These are phyloP conservation scores for Batillaria attramentaria DNA, from an alignment of 1,140 invertebrate genomes.

Conservation along the genomic window DNA sequence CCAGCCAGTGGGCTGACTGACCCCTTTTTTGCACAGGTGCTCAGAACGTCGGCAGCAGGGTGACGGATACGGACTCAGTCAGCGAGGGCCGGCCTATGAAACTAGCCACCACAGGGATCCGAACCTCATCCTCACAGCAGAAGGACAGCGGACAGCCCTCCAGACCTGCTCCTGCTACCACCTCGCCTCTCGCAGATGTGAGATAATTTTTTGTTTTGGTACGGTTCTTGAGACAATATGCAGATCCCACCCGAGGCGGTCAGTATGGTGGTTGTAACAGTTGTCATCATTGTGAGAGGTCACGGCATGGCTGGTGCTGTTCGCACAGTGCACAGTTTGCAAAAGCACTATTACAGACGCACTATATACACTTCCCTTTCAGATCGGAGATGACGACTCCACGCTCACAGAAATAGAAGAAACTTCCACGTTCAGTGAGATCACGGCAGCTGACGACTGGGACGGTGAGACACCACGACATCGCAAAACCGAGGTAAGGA, in stretches of 20 bases:
- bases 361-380: conserved; percentile 12
- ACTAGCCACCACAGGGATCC: not conserved
- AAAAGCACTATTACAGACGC: no score
- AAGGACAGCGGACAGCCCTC: no score
- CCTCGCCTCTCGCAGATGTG: no score
- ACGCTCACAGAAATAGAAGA: conserved; percentile 59
- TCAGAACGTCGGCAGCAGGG: not conserved
- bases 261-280: no score
- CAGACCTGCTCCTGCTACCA: no score
- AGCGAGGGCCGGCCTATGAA: not conserved
- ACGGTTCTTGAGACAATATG: no score
- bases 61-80: conserved; percentile 14
- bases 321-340: no score
- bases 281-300: no score
- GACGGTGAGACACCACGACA: not conserved
- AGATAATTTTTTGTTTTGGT: no score
- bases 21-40: not conserved
- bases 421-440: conserved; percentile 63
- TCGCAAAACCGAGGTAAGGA: conserved; percentile 17
- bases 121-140: not conserved
- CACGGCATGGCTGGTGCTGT: no score
- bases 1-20: no score
- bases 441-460: conserved; percentile 43
- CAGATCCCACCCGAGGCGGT: no score
- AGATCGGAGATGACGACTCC: conserved; percentile 49